A percentile compares a stretch with the other conserved stretches of the same genome.
These are phyloP conservation scores for Acromyrmex heyeri DNA, from an alignment of 1,140 invertebrate genomes.

Conservation along the genomic window DNA sequence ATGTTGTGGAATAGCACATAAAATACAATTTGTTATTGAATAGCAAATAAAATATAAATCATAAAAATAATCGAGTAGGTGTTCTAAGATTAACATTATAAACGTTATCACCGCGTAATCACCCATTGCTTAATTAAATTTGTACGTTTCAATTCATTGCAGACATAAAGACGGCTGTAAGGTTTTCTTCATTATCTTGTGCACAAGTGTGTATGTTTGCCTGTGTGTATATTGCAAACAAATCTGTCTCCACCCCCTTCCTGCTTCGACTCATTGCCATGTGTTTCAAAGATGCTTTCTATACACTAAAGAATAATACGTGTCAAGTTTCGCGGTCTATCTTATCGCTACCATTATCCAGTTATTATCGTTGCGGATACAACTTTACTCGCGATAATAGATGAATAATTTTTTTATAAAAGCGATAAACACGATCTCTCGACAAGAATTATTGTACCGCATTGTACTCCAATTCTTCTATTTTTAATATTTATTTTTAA, in stretches of 20 bases:
- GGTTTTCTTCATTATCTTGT: constrained; percentile 54
- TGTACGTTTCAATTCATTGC: not conserved
- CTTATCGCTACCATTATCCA: constrained; percentile 65
- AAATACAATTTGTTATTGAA: not conserved
- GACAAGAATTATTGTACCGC: too few species aligned
- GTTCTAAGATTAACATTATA: not conserved
- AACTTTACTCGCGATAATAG: not conserved
- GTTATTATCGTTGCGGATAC: not conserved
- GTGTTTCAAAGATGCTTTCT: constrained; percentile 64
- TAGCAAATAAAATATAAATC: not conserved
- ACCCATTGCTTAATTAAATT: not conserved
- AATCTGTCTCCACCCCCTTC: constrained; percentile 66
- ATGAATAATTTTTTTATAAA: constrained; percentile 4
- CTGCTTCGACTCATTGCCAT: constrained; percentile 64
- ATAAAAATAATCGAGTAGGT: not conserved
- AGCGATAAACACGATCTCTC: not conserved
- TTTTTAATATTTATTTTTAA: not conserved
- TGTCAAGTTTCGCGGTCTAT: constrained; percentile 52
- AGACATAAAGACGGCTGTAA: not conserved
- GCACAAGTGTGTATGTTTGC: not conserved
- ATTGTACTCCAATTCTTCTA: not conserved
- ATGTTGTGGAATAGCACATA: not conserved
- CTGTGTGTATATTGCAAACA: not conserved
- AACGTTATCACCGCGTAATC: not conserved
- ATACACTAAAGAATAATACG: constrained; percentile 31